Percentiles rank a stretch among this genome's conserved stretches.
Evolutionary conservation across 2,113 vertebrate species (phyloP).

Genomic region (Felis chaus): DNA sequence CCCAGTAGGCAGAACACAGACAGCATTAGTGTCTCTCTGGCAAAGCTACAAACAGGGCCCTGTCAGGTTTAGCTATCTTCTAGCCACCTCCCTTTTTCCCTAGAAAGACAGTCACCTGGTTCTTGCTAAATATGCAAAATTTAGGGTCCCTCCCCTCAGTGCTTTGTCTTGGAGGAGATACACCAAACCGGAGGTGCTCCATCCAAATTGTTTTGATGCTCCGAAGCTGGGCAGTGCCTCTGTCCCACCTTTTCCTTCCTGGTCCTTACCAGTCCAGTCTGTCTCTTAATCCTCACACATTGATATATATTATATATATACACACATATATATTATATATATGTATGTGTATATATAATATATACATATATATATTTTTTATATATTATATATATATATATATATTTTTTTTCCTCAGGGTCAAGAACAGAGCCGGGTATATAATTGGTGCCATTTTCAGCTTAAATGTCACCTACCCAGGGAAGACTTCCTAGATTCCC

Average conservation of each 20-base stretch:
- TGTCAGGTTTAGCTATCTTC: not conserved
- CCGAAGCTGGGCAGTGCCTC: not conserved
- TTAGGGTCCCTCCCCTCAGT: not conserved
- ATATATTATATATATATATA: too few species aligned
- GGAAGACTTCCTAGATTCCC: not conserved
- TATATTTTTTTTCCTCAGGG: not conserved
- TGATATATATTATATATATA: too few species aligned
- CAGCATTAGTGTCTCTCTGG: not conserved
- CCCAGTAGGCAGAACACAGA: not conserved
- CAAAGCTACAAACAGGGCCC: not conserved
- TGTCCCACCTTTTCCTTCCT: not conserved
- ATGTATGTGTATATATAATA: too few species aligned
- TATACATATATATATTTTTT: too few species aligned
- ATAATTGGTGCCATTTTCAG: not conserved
- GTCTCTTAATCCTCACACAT: not conserved
- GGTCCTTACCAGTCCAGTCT: too few species aligned
- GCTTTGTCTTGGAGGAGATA: not conserved
- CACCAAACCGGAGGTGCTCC: not conserved
- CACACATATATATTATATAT: too few species aligned
- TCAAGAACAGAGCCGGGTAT: not conserved
- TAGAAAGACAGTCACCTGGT: not conserved
- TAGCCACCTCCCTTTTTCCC: not conserved
- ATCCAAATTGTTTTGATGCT: not conserved
- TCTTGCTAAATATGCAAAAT: not conserved
- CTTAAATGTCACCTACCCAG: not conserved